A percentile compares a stretch with the other conserved stretches of the same genome.
Conservation (phyloP, 1,140 invertebrate species). For the Agrilus planipennis region DNA sequence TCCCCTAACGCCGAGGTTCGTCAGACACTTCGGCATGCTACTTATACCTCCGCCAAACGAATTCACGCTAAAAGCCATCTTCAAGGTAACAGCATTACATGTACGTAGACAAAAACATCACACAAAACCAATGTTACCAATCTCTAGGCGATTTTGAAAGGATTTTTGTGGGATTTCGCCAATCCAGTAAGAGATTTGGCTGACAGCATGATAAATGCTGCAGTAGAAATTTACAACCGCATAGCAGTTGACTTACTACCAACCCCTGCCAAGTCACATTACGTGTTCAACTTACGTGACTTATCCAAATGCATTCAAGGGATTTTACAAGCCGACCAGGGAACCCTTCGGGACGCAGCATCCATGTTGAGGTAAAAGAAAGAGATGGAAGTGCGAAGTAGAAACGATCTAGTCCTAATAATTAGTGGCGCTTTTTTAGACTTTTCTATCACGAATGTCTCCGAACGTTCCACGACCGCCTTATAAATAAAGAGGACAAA, state of each 20-base stretch:
- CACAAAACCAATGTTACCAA: not conserved
- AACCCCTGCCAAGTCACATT: slow-evolving; percentile 81
- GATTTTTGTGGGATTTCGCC: slow-evolving; percentile 66
- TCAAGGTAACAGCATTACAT: slow-evolving; percentile 42
- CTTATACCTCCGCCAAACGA: slow-evolving; percentile 62
- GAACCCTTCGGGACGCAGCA: slow-evolving; percentile 47
- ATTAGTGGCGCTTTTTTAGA: too few relatives aligned
- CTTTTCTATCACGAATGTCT: slow-evolving; percentile 84
- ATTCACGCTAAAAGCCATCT: slow-evolving; percentile 66
- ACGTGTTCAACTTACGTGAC: slow-evolving; percentile 82
- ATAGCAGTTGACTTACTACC: slow-evolving; percentile 70
- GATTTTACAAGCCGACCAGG: slow-evolving; percentile 58
- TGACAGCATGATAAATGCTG: slow-evolving; percentile 61
- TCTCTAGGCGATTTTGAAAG: slow-evolving; percentile 53
- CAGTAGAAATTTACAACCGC: slow-evolving; percentile 67
- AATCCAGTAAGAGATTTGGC: slow-evolving; percentile 56
- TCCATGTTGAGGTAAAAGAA: slow-evolving; percentile 45
- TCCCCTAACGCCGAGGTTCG: slow-evolving; percentile 67
- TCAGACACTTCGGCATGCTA: slow-evolving; percentile 73
- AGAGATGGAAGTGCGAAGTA: not conserved
- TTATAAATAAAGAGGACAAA: slow-evolving; percentile 71
- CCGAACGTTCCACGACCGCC: slow-evolving; percentile 80
- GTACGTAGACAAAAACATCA: slow-evolving; percentile 7
- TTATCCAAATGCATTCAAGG: slow-evolving; percentile 86
- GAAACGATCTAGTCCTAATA: not conserved